Conservation (phyloP, 2,888 invertebrate species). For the Frankliniella fusca region DNA sequence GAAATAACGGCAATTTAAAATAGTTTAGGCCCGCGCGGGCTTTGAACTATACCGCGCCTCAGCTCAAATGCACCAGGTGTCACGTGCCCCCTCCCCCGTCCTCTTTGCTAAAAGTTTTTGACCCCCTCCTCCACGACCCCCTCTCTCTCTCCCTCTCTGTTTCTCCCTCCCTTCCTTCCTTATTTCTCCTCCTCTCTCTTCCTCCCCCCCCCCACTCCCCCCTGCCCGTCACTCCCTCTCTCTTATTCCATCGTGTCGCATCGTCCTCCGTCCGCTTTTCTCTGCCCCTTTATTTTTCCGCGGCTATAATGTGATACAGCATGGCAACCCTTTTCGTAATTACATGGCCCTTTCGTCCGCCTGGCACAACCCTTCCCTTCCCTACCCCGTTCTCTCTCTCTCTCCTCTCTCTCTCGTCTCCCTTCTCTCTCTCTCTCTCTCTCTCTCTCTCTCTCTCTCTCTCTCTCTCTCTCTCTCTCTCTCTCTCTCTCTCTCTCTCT, state of each 20-base stretch:
- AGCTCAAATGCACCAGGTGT: too few species aligned
- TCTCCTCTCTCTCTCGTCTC: not conserved
- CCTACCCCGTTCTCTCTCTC: conserved; percentile 17
- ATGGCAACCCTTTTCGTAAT: conserved; percentile 24
- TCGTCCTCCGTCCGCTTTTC: not conserved
- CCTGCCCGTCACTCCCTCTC: conserved; percentile 27
- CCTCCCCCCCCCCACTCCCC: not conserved
- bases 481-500: not conserved
- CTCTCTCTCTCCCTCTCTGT: not conserved
- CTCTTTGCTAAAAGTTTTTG: too few species aligned
- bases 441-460: not conserved
- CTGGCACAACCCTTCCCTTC: not conserved
- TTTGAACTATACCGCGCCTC: too few species aligned
- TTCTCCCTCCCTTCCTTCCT: not conserved
- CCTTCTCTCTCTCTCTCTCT: not conserved
- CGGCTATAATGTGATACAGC: conserved; percentile 22
- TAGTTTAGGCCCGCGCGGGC: too few species aligned
- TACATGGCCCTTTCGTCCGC: conserved; percentile 29
- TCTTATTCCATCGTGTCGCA: not conserved
- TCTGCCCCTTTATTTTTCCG: conserved; percentile 5
- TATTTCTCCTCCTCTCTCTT: not conserved
- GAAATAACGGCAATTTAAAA: too few species aligned
- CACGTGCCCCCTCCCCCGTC: too few species aligned
- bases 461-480: conserved; percentile 27
- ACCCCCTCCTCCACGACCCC: not conserved